A percentile compares a stretch with the other conserved stretches of the same genome.
Evolutionary conservation across 2,888 invertebrate genomes (phyloP).

Genomic region (Diadegma fenestrale): DNA sequence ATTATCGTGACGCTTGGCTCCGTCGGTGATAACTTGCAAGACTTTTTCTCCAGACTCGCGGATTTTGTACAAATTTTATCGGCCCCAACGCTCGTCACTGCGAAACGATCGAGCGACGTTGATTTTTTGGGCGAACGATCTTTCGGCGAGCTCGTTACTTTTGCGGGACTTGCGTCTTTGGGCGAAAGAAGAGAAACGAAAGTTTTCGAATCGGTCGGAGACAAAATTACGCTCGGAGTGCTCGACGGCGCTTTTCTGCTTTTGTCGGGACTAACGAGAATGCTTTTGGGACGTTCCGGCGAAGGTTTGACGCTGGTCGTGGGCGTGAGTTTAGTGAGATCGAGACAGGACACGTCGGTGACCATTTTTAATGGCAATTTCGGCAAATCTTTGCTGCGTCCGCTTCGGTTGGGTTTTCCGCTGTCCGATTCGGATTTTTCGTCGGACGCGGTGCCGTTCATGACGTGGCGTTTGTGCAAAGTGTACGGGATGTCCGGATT

Average conservation of each 20-base stretch:
- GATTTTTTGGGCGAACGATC: slow-evolving; percentile 75
- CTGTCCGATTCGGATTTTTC: slow-evolving; percentile 82
- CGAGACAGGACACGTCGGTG: slow-evolving; percentile 79
- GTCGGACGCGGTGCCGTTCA: slow-evolving; percentile 91
- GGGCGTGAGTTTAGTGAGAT: slow-evolving; percentile 77
- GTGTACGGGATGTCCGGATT: slow-evolving; percentile 92
- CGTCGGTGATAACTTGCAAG: slow-evolving; percentile 76
- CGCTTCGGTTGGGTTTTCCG: slow-evolving; percentile 74
- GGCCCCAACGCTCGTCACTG: slow-evolving; percentile 54
- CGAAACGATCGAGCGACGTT: slow-evolving; percentile 77
- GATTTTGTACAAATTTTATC: slow-evolving; percentile 75
- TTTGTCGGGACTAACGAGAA: slow-evolving; percentile 76
- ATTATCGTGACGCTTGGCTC: slow-evolving; percentile 79
- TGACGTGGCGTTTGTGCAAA: slow-evolving; percentile 93
- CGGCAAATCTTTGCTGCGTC: slow-evolving; percentile 77
- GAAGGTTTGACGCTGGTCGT: slow-evolving; percentile 71
- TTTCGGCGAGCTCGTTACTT: slow-evolving; percentile 70
- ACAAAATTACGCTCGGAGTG: slow-evolving; percentile 79
- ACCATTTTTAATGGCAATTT: slow-evolving; percentile 79
- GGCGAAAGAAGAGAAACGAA: slow-evolving; percentile 74
- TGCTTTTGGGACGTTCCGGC: slow-evolving; percentile 85
- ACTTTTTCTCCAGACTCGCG: slow-evolving; percentile 79
- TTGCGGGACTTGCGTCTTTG: slow-evolving; percentile 77
- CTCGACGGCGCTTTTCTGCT: slow-evolving; percentile 74
- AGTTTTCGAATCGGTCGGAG: slow-evolving; percentile 78